phyloP scores from a whole-genome alignment of 2,888 invertebrate species.

The Coenonympha arcania region DNA sequence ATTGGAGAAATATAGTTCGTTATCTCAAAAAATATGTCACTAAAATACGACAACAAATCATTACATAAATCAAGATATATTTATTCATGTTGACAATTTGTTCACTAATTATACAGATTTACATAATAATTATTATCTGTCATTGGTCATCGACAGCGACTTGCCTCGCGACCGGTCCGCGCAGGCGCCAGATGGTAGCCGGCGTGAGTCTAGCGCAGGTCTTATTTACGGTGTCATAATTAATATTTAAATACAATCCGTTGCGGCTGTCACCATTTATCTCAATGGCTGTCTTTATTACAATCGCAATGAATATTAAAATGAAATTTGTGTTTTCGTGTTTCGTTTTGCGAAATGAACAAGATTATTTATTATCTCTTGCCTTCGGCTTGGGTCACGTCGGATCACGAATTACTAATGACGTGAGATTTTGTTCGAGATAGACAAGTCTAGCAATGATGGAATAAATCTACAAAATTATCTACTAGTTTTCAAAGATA shows the following conservation, averaged over 20 bases:
- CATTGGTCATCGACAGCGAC: background rate
- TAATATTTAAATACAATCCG: conserved; percentile 13
- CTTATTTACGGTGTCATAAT: conserved; percentile 12
- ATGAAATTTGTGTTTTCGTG: background rate
- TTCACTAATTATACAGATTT: background rate
- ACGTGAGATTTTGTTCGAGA: no score
- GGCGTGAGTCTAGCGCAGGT: conserved; percentile 12
- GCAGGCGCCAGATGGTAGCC: conserved; percentile 19
- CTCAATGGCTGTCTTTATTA: conserved; percentile 12
- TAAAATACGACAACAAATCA: no score
- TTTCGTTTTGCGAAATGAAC: background rate
- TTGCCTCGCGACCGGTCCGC: conserved; percentile 10
- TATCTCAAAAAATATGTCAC: no score
- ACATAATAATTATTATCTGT: background rate
- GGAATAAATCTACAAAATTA: no score
- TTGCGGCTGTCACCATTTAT: conserved; percentile 10
- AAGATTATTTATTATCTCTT: background rate
- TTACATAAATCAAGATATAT: no score
- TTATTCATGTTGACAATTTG: background rate
- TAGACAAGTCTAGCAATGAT: no score
- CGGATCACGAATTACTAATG: no score
- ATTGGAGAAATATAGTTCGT: no score
- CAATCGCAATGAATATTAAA: conserved; percentile 11
- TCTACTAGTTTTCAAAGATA: no score
- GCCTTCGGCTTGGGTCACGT: no score